A percentile compares a stretch with the other conserved stretches of the same genome.
Conservation (phyloP, 2,113 vertebrate genomes). For the Maylandia zebra region DNA sequence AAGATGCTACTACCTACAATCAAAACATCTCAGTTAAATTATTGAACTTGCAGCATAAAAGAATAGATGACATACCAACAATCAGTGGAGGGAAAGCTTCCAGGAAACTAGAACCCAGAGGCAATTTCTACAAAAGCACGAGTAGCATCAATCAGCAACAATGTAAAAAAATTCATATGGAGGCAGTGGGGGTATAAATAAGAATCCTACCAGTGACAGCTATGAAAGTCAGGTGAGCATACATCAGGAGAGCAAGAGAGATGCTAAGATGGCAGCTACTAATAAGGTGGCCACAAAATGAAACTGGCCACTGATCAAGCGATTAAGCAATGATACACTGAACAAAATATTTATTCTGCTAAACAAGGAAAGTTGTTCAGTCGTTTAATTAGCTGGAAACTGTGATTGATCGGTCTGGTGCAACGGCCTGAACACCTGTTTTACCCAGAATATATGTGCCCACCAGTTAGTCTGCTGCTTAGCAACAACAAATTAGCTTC, state of each 20-base stretch:
- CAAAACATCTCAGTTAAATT: neutral
- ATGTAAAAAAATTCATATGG: neutral
- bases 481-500: constrained; percentile 11
- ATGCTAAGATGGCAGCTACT: neutral
- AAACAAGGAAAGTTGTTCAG: neutral
- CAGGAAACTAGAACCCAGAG: neutral
- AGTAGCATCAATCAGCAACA: neutral
- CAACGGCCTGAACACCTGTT: neutral
- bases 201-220: neutral
- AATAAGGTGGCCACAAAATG: neutral
- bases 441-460: neutral
- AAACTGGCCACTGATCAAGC: neutral
- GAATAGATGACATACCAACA: neutral
- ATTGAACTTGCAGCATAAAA: neutral
- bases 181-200: neutral
- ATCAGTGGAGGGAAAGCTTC: neutral
- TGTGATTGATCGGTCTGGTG: neutral
- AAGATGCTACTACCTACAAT: neutral
- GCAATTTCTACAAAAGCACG: neutral
- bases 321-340: neutral
- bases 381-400: neutral
- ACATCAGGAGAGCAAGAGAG: neutral
- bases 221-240: neutral
- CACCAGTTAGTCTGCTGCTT: neutral
- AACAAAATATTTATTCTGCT: neutral